A percentile compares a stretch with the other conserved stretches of the same genome.
phyloP scores from a whole-genome alignment of 2,113 vertebrate genomes.

The Cyanoderma ruficeps region DNA sequence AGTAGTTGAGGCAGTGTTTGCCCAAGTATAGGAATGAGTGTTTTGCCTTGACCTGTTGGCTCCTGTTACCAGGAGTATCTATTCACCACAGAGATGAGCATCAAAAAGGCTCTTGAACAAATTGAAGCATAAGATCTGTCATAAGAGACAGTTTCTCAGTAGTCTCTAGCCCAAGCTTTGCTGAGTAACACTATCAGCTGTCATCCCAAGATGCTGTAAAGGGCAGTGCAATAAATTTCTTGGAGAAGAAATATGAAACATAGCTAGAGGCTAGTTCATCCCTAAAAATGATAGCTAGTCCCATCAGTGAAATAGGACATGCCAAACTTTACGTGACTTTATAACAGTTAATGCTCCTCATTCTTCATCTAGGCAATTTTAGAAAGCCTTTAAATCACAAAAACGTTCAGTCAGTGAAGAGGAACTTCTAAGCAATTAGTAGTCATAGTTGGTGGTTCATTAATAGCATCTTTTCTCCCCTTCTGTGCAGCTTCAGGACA shows the following conservation, averaged over 20 bases:
- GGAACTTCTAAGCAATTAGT: not conserved
- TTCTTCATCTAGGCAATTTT: not conserved
- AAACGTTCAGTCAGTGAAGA: not conserved
- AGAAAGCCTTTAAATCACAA: not conserved
- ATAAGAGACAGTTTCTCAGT: not conserved
- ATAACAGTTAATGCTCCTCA: not conserved
- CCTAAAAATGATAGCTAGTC: not conserved
- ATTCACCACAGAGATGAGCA: not conserved
- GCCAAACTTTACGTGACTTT: not conserved
- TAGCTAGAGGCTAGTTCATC: not conserved
- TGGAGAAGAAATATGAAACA: not conserved
- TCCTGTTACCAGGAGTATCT: not conserved
- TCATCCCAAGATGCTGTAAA: not conserved
- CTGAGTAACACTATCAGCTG: not conserved
- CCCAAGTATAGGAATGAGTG: not conserved
- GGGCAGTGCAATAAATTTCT: not conserved
- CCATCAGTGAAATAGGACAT: not conserved
- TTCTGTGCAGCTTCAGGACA: constrained; percentile 22
- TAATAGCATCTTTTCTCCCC: not conserved
- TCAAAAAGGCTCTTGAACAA: not conserved
- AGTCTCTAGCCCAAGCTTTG: not conserved
- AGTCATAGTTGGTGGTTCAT: not conserved
- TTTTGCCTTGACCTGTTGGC: not conserved
- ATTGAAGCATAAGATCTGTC: not conserved
- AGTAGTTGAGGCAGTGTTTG: not conserved